These are phyloP conservation scores for Sminthopsis crassicaudata DNA, from an alignment of 2,113 vertebrate genomes.

Conservation along the genomic window DNA sequence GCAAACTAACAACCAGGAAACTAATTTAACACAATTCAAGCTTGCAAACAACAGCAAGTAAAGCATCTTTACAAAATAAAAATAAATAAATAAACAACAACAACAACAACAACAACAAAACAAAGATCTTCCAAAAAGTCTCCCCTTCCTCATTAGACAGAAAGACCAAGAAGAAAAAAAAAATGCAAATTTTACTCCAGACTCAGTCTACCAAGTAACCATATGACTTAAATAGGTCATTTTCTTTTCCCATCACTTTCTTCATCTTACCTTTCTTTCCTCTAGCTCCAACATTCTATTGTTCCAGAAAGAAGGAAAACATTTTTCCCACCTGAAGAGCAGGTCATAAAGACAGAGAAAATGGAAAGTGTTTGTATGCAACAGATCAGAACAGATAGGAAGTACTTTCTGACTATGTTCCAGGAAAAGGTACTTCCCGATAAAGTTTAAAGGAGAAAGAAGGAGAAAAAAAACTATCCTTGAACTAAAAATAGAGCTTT, in stretches of 20 bases:
- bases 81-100: too few species aligned
- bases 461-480: background rate
- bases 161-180: background rate
- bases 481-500: conserved; percentile 18
- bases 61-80: background rate
- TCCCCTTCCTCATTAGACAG: background rate
- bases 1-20: background rate
- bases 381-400: conserved; percentile 13
- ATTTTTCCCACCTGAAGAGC: background rate
- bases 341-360: background rate
- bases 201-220: background rate
- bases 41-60: background rate
- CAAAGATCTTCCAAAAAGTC: background rate
- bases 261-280: background rate
- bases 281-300: background rate
- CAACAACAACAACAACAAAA: background rate
- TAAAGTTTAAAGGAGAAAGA: background rate
- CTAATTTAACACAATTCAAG: background rate
- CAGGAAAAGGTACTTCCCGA: conserved; percentile 20
- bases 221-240: background rate
- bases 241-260: background rate
- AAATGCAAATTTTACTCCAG: background rate
- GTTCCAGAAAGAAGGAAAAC: background rate
- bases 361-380: background rate
- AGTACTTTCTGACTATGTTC: background rate